Percentiles rank a stretch among this genome's conserved stretches.
Evolutionary conservation across 2,797 vertebrate species (phyloP).

Genomic region (Tamandua tetradactyla): DNA sequence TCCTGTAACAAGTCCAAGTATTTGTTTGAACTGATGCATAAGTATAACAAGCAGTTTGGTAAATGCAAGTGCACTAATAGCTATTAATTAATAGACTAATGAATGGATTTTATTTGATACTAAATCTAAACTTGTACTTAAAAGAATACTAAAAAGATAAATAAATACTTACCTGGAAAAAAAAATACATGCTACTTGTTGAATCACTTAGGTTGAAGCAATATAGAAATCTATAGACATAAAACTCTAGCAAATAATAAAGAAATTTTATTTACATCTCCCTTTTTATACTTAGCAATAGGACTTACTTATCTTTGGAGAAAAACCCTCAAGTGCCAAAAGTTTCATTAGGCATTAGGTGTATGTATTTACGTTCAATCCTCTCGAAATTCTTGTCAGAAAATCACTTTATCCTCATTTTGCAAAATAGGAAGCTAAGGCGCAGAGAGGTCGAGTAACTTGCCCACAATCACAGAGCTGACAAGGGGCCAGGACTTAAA

Average conservation of each 20-base stretch:
- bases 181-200: not conserved
- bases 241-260: not conserved
- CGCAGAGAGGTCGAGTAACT: slow-evolving; percentile 18
- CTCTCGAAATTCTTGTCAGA: slow-evolving; percentile 42
- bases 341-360: slow-evolving; percentile 18
- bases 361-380: not conserved
- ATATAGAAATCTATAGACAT: not conserved
- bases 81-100: not conserved
- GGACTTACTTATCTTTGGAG: not conserved
- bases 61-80: slow-evolving; percentile 2
- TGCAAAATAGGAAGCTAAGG: slow-evolving; percentile 10
- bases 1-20: not conserved
- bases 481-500: not conserved
- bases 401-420: not conserved
- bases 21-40: slow-evolving; percentile 5
- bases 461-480: not conserved
- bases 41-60: slow-evolving; percentile 1
- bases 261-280: not conserved
- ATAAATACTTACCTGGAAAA: not conserved
- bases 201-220: not conserved
- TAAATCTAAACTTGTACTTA: too few relatives aligned
- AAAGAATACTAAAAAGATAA: too few relatives aligned
- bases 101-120: too few relatives aligned
- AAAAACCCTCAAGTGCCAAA: not conserved
- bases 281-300: not conserved